Conservation (phyloP, 1,140 invertebrate species). For the Dinothrombium tinctorium region DNA sequence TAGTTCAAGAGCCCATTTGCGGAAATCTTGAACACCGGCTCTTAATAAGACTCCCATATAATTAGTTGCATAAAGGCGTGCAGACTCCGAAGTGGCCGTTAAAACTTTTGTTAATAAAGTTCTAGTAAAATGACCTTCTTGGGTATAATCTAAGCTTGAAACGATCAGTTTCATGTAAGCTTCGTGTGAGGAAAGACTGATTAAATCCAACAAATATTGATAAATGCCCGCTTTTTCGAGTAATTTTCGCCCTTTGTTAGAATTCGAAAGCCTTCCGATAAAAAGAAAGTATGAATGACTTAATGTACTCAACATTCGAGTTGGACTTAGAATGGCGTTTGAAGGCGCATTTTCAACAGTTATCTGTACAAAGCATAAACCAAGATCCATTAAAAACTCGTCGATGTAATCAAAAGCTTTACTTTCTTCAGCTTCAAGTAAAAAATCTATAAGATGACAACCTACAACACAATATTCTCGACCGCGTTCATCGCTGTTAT, state of each 20-base stretch:
- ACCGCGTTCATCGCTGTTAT: constrained; percentile 33
- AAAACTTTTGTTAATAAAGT: constrained; percentile 24
- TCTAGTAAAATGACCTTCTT: constrained; percentile 35
- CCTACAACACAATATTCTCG: constrained; percentile 41
- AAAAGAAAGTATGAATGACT: constrained; percentile 83
- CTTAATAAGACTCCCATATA: constrained; percentile 62
- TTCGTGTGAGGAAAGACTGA: constrained; percentile 48
- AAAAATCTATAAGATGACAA: constrained; percentile 48
- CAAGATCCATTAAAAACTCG: constrained; percentile 56
- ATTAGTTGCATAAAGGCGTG: constrained; percentile 64
- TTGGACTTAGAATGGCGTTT: constrained; percentile 65
- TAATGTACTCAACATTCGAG: constrained; percentile 58
- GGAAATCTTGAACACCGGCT: constrained; percentile 30
- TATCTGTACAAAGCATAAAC: constrained; percentile 39
- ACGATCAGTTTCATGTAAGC: constrained; percentile 76
- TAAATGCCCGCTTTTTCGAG: constrained; percentile 51
- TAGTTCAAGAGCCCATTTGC: constrained; percentile 50
- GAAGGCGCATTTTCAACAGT: constrained; percentile 44
- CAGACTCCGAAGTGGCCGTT: constrained; percentile 30
- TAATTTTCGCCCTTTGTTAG: constrained; percentile 37
- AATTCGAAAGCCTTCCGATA: constrained; percentile 56
- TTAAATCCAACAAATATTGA: constrained; percentile 29
- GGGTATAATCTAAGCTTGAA: constrained; percentile 61
- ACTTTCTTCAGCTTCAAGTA: constrained; percentile 32
- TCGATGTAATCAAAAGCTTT: constrained; percentile 32